Base-by-base conservation (phyloP, 53 echinoderm and acorn worm genomes). In the Luidia sarsii region DNA sequence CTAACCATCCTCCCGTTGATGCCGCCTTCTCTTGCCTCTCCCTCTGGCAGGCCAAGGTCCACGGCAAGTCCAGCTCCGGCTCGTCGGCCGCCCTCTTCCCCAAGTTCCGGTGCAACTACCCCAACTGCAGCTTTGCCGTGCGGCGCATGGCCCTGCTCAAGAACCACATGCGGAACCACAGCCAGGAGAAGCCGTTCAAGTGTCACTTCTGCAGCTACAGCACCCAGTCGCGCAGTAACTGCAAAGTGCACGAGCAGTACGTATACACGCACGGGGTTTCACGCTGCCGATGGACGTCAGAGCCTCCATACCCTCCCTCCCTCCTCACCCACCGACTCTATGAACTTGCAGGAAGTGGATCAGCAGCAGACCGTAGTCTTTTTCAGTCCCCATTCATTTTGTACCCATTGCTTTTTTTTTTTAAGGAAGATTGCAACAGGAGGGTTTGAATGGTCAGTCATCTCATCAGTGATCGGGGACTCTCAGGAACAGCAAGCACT, bases 131-230 rank as follows among this genome's bases (percentile, higher is more conserved):
- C 8, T 77, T 60, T 35, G 20, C 77, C 18, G 59, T 55, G 8
- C 36, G 29, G 33, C 77, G 77, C 11, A 15, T 60, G 46, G 77
- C 77, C 3, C 60, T 77, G 46, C 77, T 77, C 13, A 77, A 77
- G 39, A 77, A 77, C 60, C 77, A 77, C 77, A 43, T 77, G 19
- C 29, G 77, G 27, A 77, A 61, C 61, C 77, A 77, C 77, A 60
- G 16, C 32, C 59, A 77, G 60, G 77, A 77, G 31, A 77, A 59
- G 29, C 60, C 77, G 7, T 60, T 60, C 33, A 77, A 77, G 19
- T 77, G 77, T 39, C 59, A 30, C 59, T 77, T 38, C 77, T 77
- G 77, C 23, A 77, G 61, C 60, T 77, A 77, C 61, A 77, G 61
- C 45, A 38, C 77, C 16, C 59, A 77, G 77, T 77, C 77, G 2